Conservation (phyloP, 2,113 vertebrate species). For the Potamarius usumacintae region DNA sequence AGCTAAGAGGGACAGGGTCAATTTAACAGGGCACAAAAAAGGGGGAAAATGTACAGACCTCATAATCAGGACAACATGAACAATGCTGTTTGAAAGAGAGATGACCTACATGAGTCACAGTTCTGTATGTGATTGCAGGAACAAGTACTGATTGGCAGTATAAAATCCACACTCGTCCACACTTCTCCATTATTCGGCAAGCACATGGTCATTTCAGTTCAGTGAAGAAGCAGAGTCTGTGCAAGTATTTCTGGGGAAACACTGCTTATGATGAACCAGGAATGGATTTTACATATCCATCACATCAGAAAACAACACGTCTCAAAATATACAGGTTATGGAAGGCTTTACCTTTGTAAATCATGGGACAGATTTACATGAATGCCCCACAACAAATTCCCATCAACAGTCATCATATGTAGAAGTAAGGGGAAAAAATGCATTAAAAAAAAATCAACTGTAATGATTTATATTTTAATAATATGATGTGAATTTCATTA, state of each 20-base stretch:
- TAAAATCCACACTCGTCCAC: not conserved
- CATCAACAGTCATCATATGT: not conserved
- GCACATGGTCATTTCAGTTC: not conserved
- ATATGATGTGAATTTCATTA: not conserved
- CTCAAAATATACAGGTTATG: not conserved
- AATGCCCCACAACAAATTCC: not conserved
- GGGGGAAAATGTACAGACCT: not conserved
- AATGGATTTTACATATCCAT: not conserved
- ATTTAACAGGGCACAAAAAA: not conserved
- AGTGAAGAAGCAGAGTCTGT: not conserved
- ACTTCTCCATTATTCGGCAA: not conserved
- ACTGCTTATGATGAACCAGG: not conserved
- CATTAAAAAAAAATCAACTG: no score
- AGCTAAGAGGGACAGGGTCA: not conserved
- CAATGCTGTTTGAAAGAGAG: not conserved
- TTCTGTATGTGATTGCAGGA: conserved; percentile 21
- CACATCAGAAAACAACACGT: not conserved
- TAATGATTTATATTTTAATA: not conserved
- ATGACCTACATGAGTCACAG: not conserved
- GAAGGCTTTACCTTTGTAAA: not conserved
- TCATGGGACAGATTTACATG: not conserved
- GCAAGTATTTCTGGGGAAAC: not conserved
- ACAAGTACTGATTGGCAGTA: conserved; percentile 24
- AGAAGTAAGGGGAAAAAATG: not conserved
- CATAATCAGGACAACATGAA: not conserved